A percentile compares a stretch with the other conserved stretches of the same genome.
These are phyloP conservation scores for Phasia obesa DNA, from an alignment of 2,888 invertebrate species.

Conservation along the genomic window DNA sequence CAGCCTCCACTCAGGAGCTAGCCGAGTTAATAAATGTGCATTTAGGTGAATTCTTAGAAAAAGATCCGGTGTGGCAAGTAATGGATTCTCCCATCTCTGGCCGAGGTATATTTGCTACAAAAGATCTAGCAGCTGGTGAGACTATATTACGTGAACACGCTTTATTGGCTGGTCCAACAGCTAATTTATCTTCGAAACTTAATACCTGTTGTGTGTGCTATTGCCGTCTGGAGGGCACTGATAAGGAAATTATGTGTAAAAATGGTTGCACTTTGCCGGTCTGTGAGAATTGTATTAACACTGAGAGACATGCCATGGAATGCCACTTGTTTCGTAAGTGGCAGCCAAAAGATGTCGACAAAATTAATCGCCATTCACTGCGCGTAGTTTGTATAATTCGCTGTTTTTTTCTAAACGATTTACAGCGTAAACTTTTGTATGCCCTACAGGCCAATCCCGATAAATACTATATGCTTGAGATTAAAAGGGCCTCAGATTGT, in stretches of 20 bases:
- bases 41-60: constrained; percentile 75
- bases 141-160: constrained; percentile 88
- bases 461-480: constrained; percentile 77
- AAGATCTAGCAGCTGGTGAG: constrained; percentile 87
- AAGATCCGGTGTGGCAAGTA: constrained; percentile 84
- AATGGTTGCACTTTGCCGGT: constrained; percentile 87
- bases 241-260: constrained; percentile 83
- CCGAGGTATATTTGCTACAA: constrained; percentile 87
- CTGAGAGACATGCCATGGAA: constrained; percentile 85
- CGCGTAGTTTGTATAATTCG: constrained; percentile 80
- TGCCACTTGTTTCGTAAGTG: constrained; percentile 86
- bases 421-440: constrained; percentile 77
- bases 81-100: constrained; percentile 86
- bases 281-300: constrained; percentile 86
- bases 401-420: constrained; percentile 78
- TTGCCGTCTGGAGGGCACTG: constrained; percentile 81
- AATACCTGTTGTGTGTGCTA: constrained; percentile 87
- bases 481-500: constrained; percentile 76
- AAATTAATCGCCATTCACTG: constrained; percentile 76
- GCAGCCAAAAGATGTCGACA: constrained; percentile 82
- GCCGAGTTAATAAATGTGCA: constrained; percentile 77
- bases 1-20: constrained; percentile 75
- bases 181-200: constrained; percentile 83
- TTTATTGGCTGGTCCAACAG: constrained; percentile 87
- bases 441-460: constrained; percentile 81